Base-by-base conservation (phyloP, 1,140 invertebrate species). In the Brachystomella parvula region DNA sequence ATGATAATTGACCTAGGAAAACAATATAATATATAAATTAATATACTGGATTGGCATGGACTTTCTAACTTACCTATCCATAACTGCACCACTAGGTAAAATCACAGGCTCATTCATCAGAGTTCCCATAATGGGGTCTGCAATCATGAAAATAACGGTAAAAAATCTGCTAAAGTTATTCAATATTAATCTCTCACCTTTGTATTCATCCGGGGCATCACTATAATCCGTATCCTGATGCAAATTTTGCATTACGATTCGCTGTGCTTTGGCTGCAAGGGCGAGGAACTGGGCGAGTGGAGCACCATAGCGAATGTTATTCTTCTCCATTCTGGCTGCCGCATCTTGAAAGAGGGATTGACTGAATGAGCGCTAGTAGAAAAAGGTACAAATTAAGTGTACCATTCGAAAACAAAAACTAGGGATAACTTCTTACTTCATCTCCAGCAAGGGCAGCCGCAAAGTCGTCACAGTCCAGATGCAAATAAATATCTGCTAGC, bases 81-180 rank as follows among this genome's bases (percentile, higher is more conserved):
- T 97, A 1, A 97, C 83, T 74, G 90, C 91, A 64, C 95, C 95
- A 64, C 92, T 93, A 12, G 95, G 95, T 66, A 99, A 80, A 65
- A 88, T 81, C 0, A 98, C 94, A 1, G 96, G 96, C 78, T 99
- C 94, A 1, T 87, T 87, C 95, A 98, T 98, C 24, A 99, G 78
- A 0, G 94, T 98, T 75, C 95, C 92, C 94, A 98, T 97, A 1
- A 99, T 79, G 0, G 95, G 94, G 83, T 98, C 95, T 85, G n/a
- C n/a, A n/a, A n/a, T n/a, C n/a, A n/a, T n/a, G n/a, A n/a, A 67
- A 61, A 78, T 73, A 67, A 47, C 35, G 63, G 61, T 47, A 73
- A 9, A n/a, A n/a, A 12, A 65, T 39, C 29, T 47, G 62, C 30
- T 1, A 26, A 26, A 9, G 17, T 39, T 62, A 31, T 31, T 56